Conservation (phyloP, 2,888 invertebrate species). For the Drosophila robusta region DNA sequence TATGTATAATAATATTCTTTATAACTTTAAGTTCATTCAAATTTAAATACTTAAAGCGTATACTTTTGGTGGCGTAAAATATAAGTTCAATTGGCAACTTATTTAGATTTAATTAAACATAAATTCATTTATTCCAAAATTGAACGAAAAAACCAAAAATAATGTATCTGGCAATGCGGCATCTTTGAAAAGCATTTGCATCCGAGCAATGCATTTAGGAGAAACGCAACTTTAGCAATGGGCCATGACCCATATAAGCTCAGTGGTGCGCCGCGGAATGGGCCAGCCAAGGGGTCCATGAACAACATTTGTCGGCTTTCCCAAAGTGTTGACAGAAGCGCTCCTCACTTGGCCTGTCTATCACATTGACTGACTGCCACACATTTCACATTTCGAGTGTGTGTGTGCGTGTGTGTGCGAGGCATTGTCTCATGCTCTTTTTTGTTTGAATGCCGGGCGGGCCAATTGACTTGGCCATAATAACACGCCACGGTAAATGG, state of each 20-base stretch:
- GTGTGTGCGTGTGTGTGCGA: slow-evolving; percentile 12
- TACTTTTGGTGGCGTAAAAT: too few species aligned
- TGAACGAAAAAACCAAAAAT: too few species aligned
- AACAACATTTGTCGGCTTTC: slow-evolving; percentile 64
- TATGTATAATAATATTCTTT: too few species aligned
- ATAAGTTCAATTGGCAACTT: too few species aligned
- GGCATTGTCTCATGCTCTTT: slow-evolving; percentile 53
- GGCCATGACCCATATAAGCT: slow-evolving; percentile 76
- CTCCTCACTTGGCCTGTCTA: slow-evolving; percentile 67
- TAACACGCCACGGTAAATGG: slow-evolving; percentile 79
- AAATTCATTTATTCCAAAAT: too few species aligned
- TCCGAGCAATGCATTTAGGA: slow-evolving; percentile 7
- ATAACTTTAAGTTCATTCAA: too few species aligned
- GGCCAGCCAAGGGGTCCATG: slow-evolving; percentile 15
- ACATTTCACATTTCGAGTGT: slow-evolving; percentile 57
- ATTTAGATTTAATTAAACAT: too few species aligned
- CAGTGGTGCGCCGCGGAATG: slow-evolving; percentile 48
- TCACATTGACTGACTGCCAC: slow-evolving; percentile 82
- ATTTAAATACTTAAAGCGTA: too few species aligned
- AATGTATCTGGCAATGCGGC: slow-evolving; percentile 1
- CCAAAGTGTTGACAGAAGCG: slow-evolving; percentile 56
- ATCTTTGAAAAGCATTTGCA: slow-evolving; percentile 3
- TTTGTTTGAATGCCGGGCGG: slow-evolving; percentile 55
- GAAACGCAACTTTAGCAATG: slow-evolving; percentile 43
- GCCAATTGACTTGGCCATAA: slow-evolving; percentile 78